phyloP scores from a whole-genome alignment of 64 coral and sea anemone genomes.

The Porites australiensis region DNA sequence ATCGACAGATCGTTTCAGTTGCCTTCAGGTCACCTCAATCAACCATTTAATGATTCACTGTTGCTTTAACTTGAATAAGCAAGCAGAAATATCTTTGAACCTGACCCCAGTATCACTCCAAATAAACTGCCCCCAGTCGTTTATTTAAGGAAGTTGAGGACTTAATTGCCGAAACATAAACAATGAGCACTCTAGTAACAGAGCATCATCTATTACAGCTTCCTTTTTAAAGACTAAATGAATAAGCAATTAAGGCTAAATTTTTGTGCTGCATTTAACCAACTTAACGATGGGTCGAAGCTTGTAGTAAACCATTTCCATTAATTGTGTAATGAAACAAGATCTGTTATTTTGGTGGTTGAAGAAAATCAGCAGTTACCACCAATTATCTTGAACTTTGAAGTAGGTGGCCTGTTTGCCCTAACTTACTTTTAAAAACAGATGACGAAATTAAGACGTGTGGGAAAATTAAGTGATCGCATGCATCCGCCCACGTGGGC shows the following conservation, averaged over 20 bases:
- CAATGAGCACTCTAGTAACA: not conserved
- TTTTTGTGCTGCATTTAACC: too few species aligned
- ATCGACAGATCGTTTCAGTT: not conserved
- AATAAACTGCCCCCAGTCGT: not conserved
- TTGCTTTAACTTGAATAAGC: not conserved
- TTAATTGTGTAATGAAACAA: not conserved
- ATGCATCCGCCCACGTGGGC: not conserved
- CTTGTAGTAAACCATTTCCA: not conserved
- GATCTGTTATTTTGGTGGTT: not conserved
- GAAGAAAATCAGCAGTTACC: not conserved
- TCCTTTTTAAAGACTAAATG: not conserved
- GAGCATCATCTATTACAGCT: not conserved
- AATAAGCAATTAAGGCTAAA: slow-evolving; percentile 1
- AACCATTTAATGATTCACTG: not conserved
- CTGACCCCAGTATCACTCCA: not conserved
- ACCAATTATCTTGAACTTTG: not conserved
- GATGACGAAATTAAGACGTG: not conserved
- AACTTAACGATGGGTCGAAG: not conserved
- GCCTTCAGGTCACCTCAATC: not conserved
- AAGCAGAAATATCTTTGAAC: not conserved
- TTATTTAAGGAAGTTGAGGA: slow-evolving; percentile 55
- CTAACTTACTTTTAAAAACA: not conserved
- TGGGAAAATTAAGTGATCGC: not conserved
- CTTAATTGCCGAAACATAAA: slow-evolving; percentile 26
- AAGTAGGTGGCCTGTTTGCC: not conserved